These are phyloP conservation scores for Choristoneura rosaceana DNA, from an alignment of 2,888 invertebrate genomes.

Conservation along the genomic window DNA sequence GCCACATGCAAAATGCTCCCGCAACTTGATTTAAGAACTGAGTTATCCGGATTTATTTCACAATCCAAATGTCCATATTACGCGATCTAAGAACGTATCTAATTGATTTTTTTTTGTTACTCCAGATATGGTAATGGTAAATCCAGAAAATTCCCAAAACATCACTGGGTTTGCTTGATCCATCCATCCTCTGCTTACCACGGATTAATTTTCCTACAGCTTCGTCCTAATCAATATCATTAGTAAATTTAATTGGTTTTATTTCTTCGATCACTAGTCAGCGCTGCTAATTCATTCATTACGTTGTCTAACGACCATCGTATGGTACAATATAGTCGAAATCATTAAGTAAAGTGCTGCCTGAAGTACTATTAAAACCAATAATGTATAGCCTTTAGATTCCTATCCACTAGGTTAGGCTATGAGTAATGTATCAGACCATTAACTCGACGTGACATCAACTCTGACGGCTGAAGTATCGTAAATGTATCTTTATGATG, in stretches of 20 bases:
- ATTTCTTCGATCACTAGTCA: neutral
- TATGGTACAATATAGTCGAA: neutral
- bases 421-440: conserved; percentile 27
- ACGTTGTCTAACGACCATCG: neutral
- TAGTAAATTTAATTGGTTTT: neutral
- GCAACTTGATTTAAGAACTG: no score
- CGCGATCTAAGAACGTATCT: no score
- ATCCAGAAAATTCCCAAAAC: no score
- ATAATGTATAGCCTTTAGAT: conserved; percentile 15
- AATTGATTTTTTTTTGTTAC: no score
- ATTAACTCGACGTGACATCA: conserved; percentile 26
- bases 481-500: conserved; percentile 19
- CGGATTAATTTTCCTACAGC: no score
- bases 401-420: conserved; percentile 19
- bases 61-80: no score
- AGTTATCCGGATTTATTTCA: no score
- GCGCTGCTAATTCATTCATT: neutral
- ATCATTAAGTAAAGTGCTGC: conserved; percentile 6
- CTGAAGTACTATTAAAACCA: conserved; percentile 1
- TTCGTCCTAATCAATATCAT: no score
- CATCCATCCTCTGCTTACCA: no score
- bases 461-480: conserved; percentile 18
- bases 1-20: no score
- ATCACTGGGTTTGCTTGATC: no score
- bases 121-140: no score